Conservation (phyloP, 2,888 invertebrate species). For the Sphaeridia pumilis region DNA sequence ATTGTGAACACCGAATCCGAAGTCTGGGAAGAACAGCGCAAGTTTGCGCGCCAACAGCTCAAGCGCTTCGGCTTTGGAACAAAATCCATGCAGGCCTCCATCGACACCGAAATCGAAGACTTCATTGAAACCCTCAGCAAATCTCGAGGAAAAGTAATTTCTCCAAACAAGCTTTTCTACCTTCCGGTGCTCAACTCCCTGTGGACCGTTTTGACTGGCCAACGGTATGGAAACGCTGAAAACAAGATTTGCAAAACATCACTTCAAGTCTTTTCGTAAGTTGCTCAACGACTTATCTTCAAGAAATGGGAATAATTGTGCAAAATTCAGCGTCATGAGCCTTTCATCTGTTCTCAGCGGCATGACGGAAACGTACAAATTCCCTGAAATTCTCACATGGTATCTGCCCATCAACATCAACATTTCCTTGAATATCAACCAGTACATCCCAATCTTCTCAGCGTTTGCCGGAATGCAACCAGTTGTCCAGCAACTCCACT, state of each 20-base stretch:
- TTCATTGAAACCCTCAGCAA: neutral
- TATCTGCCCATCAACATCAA: neutral
- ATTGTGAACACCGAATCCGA: neutral
- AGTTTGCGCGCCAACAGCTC: neutral
- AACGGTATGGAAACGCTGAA: neutral
- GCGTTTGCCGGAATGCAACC: neutral
- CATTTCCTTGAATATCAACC: neutral
- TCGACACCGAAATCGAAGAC: neutral
- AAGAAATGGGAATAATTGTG: no score
- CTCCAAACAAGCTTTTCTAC: neutral
- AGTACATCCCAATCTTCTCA: neutral
- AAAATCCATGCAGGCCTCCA: neutral
- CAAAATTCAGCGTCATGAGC: no score
- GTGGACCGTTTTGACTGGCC: conserved; percentile 1
- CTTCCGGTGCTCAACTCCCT: neutral
- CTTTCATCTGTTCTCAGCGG: neutral
- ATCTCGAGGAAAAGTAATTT: neutral
- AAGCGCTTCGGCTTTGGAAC: neutral
- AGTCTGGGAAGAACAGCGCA: conserved; percentile 3
- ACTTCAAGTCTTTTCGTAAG: neutral
- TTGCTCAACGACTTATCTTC: no score
- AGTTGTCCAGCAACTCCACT: neutral
- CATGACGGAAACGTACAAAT: neutral
- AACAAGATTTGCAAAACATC: neutral
- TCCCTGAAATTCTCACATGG: neutral